phyloP scores from a whole-genome alignment of 1,140 invertebrate species.

The Oedothorax gibbosus region DNA sequence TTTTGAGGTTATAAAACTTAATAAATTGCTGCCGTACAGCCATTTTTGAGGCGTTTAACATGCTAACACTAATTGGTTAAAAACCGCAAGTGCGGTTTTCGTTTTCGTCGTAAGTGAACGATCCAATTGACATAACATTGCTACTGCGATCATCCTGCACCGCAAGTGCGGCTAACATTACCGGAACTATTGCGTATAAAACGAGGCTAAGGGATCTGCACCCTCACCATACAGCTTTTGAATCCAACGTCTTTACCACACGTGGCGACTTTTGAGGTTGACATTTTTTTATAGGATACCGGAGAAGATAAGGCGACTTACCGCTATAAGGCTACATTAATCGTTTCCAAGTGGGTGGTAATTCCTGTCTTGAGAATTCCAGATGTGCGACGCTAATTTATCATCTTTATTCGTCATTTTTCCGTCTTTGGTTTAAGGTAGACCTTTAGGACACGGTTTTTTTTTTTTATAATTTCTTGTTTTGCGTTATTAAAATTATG shows the following conservation, averaged over 20 bases:
- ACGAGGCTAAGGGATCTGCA: neutral
- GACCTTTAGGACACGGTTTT: neutral
- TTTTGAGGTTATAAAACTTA: too few relatives aligned
- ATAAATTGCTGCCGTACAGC: too few relatives aligned
- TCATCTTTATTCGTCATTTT: neutral
- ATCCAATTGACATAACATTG: neutral
- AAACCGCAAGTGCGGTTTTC: neutral
- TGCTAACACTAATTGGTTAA: too few relatives aligned
- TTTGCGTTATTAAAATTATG: neutral
- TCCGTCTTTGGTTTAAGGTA: neutral
- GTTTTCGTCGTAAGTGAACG: neutral
- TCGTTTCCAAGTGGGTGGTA: conserved; percentile 26
- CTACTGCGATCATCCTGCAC: neutral
- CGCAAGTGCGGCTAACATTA: neutral
- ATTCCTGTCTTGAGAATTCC: neutral
- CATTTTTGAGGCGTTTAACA: too few relatives aligned
- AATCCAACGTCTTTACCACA: conserved; percentile 13
- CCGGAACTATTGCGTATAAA: neutral
- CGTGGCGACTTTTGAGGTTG: conserved; percentile 1
- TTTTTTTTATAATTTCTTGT: neutral
- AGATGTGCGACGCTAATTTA: neutral
- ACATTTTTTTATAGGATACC: conserved; percentile 21
- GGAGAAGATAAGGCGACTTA: conserved; percentile 4
- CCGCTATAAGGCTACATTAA: conserved; percentile 1
- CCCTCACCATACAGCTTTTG: neutral